phyloP scores from a whole-genome alignment of 2,797 vertebrate species.

The Lerista edwardsae region DNA sequence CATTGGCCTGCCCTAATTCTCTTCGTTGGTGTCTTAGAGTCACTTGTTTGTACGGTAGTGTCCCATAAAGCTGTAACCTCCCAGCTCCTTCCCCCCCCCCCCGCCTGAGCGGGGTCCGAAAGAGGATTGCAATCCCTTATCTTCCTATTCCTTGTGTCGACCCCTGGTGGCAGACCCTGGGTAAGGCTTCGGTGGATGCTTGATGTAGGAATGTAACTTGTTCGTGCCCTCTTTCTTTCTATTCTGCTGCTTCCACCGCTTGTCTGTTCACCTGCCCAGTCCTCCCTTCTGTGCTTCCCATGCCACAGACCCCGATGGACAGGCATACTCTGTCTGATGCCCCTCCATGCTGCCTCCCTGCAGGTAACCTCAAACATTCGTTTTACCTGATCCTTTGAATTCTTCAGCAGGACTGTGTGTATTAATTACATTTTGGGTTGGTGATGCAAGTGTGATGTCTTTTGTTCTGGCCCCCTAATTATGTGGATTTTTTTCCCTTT shows the following conservation, averaged over 20 bases:
- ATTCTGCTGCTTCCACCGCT: background rate
- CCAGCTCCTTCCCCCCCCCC: too few species aligned
- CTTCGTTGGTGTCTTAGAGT: background rate
- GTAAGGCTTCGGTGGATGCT: slow-evolving; percentile 40
- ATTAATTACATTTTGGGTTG: background rate
- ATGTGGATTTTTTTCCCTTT: background rate
- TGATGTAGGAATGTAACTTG: slow-evolving; percentile 50
- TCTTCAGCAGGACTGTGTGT: slow-evolving; percentile 17
- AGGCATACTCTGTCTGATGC: slow-evolving; percentile 46
- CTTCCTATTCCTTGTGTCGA: background rate
- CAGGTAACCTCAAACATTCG: slow-evolving; percentile 35
- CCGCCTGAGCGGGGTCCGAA: background rate
- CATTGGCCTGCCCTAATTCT: background rate
- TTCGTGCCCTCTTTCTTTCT: slow-evolving; percentile 39
- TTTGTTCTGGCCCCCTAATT: background rate
- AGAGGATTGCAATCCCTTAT: too few species aligned
- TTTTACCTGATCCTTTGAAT: background rate
- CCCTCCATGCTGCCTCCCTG: slow-evolving; percentile 41
- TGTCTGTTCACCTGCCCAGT: slow-evolving; percentile 37
- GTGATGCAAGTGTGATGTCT: background rate
- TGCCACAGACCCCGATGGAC: slow-evolving; percentile 44
- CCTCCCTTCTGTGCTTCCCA: slow-evolving; percentile 38
- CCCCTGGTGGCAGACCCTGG: slow-evolving; percentile 17
- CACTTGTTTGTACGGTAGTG: background rate
- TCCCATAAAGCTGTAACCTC: background rate